Evolutionary conservation across 2,888 invertebrate species (phyloP).

Genomic region (Tanypteryx hageni): DNA sequence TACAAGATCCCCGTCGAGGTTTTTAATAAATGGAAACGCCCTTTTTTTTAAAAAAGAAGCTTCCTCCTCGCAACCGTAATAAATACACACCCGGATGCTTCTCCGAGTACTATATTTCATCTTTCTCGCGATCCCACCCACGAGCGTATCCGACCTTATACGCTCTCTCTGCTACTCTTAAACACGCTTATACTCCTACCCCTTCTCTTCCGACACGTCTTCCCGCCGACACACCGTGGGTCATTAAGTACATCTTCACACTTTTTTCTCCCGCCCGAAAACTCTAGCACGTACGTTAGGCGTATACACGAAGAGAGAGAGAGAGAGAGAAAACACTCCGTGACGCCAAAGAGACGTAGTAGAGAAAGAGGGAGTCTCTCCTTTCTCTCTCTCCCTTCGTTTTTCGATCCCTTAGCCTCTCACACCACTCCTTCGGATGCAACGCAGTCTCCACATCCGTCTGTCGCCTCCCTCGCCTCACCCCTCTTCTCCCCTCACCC

Average conservation of each 20-base stretch:
- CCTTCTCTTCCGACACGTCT: not conserved
- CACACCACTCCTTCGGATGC: not conserved
- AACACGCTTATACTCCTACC: no score
- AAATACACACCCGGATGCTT: constrained; percentile 41
- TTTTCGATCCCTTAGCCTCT: not conserved
- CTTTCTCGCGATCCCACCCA: constrained; percentile 20
- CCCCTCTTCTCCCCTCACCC: not conserved
- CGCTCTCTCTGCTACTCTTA: not conserved
- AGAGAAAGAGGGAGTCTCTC: not conserved
- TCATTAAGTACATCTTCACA: constrained; percentile 38
- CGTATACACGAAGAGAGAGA: constrained; percentile 4
- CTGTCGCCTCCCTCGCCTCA: constrained; percentile 8
- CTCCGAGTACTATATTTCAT: constrained; percentile 43
- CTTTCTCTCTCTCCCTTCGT: not conserved
- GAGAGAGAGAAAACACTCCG: not conserved
- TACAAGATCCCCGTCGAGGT: constrained; percentile 38
- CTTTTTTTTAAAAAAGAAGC: not conserved
- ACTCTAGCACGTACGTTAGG: constrained; percentile 26
- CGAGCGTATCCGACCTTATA: not conserved
- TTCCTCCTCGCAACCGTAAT: constrained; percentile 32
- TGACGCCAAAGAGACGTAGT: no score
- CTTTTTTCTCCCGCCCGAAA: constrained; percentile 32
- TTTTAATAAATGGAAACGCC: constrained; percentile 29
- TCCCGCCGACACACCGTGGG: constrained; percentile 14
- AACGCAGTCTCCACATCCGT: constrained; percentile 59